Evolutionary conservation across 2,113 vertebrate genomes (phyloP).

Genomic region (Zeus faber): DNA sequence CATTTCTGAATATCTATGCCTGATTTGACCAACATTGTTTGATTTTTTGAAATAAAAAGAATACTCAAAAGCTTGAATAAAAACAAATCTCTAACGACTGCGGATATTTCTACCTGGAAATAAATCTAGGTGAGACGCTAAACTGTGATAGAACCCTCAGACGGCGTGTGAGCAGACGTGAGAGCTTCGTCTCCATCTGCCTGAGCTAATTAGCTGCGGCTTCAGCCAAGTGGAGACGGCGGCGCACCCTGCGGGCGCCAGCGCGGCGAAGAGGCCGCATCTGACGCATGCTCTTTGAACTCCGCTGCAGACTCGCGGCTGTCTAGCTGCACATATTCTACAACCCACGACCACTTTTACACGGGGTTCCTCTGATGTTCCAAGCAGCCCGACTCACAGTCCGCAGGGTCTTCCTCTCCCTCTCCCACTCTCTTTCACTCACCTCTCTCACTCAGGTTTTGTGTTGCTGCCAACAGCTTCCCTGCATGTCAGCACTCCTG

Average conservation of each 20-base stretch:
- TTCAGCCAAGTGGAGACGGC: slow-evolving; percentile 44
- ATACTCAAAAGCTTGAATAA: too few relatives aligned
- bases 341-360: neutral
- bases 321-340: too few relatives aligned
- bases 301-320: slow-evolving; percentile 16
- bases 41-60: too few relatives aligned
- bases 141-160: too few relatives aligned
- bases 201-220: slow-evolving; percentile 60
- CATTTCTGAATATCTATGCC: neutral
- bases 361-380: slow-evolving; percentile 6
- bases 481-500: slow-evolving; percentile 19
- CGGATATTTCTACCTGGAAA: too few relatives aligned
- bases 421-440: slow-evolving; percentile 4
- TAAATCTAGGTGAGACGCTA: too few relatives aligned
- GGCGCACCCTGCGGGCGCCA: neutral
- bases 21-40: too few relatives aligned
- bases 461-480: slow-evolving; percentile 34
- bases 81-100: too few relatives aligned
- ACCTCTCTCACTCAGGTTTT: slow-evolving; percentile 2
- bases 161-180: slow-evolving; percentile 35
- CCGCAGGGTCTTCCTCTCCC: neutral
- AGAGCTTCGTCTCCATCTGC: slow-evolving; percentile 51
- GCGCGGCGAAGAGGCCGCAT: slow-evolving; percentile 15
- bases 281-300: slow-evolving; percentile 36
- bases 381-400: slow-evolving; percentile 22